A percentile compares a stretch with the other conserved stretches of the same genome.
Evolutionary conservation across 1,140 invertebrate genomes (phyloP).

Genomic region (Theocolax elegans): DNA sequence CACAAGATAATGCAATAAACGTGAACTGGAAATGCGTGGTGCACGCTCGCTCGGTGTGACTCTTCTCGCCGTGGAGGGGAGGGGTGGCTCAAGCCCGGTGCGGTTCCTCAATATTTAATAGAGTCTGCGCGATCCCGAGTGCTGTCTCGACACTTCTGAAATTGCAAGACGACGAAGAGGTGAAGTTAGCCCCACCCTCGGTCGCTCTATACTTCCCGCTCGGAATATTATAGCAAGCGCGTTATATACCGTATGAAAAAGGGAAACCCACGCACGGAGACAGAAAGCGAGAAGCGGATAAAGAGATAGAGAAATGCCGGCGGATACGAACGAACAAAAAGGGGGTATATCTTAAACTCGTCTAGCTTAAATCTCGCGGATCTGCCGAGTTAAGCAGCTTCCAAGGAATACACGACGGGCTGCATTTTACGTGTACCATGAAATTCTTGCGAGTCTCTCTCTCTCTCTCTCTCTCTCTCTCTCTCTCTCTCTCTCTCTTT

Average conservation of each 20-base stretch:
- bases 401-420: constrained; percentile 46
- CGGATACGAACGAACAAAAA: no score
- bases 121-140: constrained; percentile 57
- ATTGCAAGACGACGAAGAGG: constrained; percentile 58
- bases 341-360: constrained; percentile 48
- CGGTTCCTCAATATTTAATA: constrained; percentile 67
- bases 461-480: no score
- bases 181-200: constrained; percentile 9
- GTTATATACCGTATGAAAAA: no score
- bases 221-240: no score
- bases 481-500: not conserved
- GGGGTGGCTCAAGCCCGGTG: not conserved
- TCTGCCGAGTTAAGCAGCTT: constrained; percentile 56
- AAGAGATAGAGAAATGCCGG: constrained; percentile 4
- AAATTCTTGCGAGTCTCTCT: constrained; percentile 28
- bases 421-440: constrained; percentile 47
- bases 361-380: constrained; percentile 50
- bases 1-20: no score
- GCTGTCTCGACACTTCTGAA: constrained; percentile 67
- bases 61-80: no score
- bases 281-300: constrained; percentile 23
- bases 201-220: not conserved
- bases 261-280: no score
- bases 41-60: no score
- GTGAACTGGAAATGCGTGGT: no score